phyloP scores from a whole-genome alignment of 2,113 vertebrate species.

The Eolophus roseicapilla region DNA sequence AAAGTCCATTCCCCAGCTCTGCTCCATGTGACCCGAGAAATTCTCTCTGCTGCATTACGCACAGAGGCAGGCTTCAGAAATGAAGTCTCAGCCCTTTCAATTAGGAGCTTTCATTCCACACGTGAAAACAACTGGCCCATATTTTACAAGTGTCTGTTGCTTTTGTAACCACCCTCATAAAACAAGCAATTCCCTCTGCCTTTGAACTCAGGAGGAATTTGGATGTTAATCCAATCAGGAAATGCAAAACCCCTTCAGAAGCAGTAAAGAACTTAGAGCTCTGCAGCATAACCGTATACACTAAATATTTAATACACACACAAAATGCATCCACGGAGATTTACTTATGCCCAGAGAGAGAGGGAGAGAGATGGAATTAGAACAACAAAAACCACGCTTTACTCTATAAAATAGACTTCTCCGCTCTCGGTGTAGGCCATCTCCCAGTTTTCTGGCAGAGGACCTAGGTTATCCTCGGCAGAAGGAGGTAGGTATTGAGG shows the following conservation, averaged over 20 bases:
- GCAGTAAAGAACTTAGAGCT: not conserved
- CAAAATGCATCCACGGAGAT: not conserved
- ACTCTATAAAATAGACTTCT: slow-evolving; percentile 99
- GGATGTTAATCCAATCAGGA: slow-evolving; percentile 29
- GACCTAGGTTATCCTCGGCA: slow-evolving; percentile 92
- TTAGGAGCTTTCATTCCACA: slow-evolving; percentile 18
- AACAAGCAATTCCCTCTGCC: not conserved
- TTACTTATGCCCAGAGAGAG: not conserved
- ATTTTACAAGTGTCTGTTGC: not conserved
- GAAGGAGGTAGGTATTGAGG: slow-evolving; percentile 93
- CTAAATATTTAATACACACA: slow-evolving; percentile 22
- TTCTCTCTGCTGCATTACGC: not conserved
- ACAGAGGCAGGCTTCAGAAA: not conserved
- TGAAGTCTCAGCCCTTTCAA: not conserved
- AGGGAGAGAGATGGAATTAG: not conserved
- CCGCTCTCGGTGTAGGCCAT: slow-evolving; percentile 99
- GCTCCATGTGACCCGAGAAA: not conserved
- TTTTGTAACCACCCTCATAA: not conserved
- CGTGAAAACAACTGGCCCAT: not conserved
- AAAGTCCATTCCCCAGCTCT: not conserved
- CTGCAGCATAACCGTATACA: not conserved
- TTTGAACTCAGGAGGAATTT: slow-evolving; percentile 26
- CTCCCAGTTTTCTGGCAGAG: slow-evolving; percentile 99
- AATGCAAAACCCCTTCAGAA: slow-evolving; percentile 15
- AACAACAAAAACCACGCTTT: slow-evolving; percentile 67